Evolutionary conservation across 1,140 invertebrate species (phyloP).

Genomic region (Rhopalosiphum padi): DNA sequence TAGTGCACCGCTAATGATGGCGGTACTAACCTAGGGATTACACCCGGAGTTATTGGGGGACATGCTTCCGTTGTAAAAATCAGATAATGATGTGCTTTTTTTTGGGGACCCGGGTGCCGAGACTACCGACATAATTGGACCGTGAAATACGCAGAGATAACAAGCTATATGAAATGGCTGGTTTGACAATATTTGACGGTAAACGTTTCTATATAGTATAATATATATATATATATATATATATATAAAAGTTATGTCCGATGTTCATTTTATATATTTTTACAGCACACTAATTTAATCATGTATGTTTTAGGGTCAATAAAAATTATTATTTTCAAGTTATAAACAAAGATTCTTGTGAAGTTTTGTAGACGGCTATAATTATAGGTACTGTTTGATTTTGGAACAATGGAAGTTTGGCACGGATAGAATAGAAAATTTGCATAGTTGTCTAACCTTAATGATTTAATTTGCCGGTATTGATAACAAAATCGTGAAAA

Average conservation of each 20-base stretch:
- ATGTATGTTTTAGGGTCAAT: background rate
- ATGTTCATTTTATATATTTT: background rate
- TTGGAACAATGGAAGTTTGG: no score
- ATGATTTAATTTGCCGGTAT: no score
- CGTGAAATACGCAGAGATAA: slow-evolving; percentile 38
- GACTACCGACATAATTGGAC: slow-evolving; percentile 31
- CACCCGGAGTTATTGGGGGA: slow-evolving; percentile 40
- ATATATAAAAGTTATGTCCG: background rate
- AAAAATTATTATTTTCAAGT: background rate
- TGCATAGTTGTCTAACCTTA: no score
- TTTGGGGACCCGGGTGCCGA: background rate
- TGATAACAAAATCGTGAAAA: no score
- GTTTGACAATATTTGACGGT: slow-evolving; percentile 24
- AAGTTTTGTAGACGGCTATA: no score
- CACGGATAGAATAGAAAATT: no score
- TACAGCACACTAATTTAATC: background rate
- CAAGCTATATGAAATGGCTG: slow-evolving; percentile 37
- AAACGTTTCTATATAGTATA: slow-evolving; percentile 25
- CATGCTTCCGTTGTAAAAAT: slow-evolving; percentile 41
- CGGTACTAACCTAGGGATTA: slow-evolving; percentile 24
- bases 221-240: background rate
- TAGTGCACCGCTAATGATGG: slow-evolving; percentile 24
- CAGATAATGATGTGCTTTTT: slow-evolving; percentile 49
- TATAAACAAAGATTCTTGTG: no score
- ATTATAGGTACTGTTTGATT: no score